phyloP scores from a whole-genome alignment of 2,888 invertebrate genomes.

The Aquatica leii region DNA sequence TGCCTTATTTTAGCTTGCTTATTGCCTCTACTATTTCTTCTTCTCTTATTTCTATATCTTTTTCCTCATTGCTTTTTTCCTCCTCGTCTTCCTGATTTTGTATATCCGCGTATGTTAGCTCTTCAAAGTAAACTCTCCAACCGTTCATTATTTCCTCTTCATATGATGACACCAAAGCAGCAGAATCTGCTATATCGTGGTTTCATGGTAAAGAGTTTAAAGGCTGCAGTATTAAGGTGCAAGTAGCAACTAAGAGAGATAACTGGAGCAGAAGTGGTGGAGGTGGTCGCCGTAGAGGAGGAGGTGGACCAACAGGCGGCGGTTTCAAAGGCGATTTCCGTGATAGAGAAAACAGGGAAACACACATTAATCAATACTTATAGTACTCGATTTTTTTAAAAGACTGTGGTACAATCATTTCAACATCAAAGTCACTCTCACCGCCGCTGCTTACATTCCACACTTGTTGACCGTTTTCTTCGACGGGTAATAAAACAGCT shows the following conservation, averaged over 20 bases:
- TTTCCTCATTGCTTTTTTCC: no score
- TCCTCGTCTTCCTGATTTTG: no score
- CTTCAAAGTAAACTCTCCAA: no score
- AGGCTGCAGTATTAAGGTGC: conserved; percentile 83
- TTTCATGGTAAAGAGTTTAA: conserved; percentile 96
- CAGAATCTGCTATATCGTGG: conserved; percentile 95
- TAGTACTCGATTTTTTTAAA: no score
- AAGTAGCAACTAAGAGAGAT: conserved; percentile 65
- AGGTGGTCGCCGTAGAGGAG: conserved; percentile 63
- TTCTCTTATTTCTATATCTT: no score
- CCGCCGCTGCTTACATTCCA: conserved; percentile 60
- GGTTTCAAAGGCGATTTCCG: conserved; percentile 41
- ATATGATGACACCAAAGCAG: conserved; percentile 94
- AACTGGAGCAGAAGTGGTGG: conserved; percentile 60
- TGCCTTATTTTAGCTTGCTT: no score
- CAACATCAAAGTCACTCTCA: conserved; percentile 47
- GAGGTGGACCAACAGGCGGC: conserved; percentile 61
- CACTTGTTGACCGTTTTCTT: conserved; percentile 41
- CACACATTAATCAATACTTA: background rate
- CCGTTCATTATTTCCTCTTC: no score
- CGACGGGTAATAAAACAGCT: conserved; percentile 57
- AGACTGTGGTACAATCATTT: background rate
- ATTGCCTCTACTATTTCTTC: no score
- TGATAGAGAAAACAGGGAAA: conserved; percentile 71
- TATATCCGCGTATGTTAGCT: no score